phyloP scores from a whole-genome alignment of 2,797 vertebrate species.

The Leptoclinus maculatus region DNA sequence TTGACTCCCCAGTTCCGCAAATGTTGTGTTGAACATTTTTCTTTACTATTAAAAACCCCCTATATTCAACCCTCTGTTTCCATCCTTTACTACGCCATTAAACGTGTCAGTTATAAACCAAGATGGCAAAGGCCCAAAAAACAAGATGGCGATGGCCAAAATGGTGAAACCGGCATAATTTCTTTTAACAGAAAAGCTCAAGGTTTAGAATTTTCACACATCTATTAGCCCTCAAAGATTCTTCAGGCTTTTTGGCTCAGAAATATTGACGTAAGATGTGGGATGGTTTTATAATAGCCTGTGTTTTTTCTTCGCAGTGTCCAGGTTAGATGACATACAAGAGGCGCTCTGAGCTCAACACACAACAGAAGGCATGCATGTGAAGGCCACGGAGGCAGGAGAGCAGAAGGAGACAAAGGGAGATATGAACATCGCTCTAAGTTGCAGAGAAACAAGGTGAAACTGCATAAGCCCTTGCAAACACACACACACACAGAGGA shows the following conservation, averaged over 20 bases:
- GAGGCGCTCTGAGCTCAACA: slow-evolving; percentile 2
- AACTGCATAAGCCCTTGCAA: slow-evolving; percentile 29
- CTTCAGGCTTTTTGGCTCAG: not conserved
- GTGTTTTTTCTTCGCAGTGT: not conserved
- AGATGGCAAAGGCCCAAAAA: too few species aligned
- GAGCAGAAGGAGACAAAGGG: slow-evolving; percentile 46
- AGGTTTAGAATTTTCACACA: not conserved
- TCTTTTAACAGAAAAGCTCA: slow-evolving; percentile 11
- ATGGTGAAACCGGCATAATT: too few species aligned
- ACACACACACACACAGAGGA: slow-evolving; percentile 19
- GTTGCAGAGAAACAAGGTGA: slow-evolving; percentile 54
- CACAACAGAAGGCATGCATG: slow-evolving; percentile 15
- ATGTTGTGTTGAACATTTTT: too few species aligned
- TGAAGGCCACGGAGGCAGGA: slow-evolving; percentile 34
- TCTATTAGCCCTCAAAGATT: not conserved
- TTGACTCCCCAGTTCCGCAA: too few species aligned
- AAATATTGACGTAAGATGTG: slow-evolving; percentile 13
- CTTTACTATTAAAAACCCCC: too few species aligned
- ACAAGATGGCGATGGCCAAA: too few species aligned
- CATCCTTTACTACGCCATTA: too few species aligned
- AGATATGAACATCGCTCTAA: slow-evolving; percentile 39
- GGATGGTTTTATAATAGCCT: not conserved
- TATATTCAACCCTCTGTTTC: too few species aligned
- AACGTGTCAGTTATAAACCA: too few species aligned
- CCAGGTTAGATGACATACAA: slow-evolving; percentile 28